Base-by-base conservation (phyloP, 2,797 vertebrate species). In the Nyctibius grandis region DNA sequence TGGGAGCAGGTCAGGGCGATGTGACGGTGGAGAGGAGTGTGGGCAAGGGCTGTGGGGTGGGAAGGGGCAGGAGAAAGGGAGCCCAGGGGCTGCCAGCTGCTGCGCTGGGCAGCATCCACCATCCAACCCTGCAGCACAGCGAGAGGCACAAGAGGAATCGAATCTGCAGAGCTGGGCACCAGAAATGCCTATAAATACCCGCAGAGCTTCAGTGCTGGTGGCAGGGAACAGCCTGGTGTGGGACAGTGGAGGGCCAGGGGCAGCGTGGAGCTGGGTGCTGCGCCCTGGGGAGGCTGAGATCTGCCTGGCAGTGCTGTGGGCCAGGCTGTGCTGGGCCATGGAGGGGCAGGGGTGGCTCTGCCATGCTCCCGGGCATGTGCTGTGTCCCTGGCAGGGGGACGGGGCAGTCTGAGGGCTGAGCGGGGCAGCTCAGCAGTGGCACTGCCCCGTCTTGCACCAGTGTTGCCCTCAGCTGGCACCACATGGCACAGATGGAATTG, bases 181-280 rank as follows among this genome's bases (percentile, higher is more conserved):
- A 92, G 56, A 85, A 94, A 87, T 64, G 50, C 68, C 89, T 93
- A 56, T 77, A 90, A 95, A 95, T 87, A 94, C n/a, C 29, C 44
- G 2, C 85, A 70, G 45, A 84, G 26, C 56, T 91, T 63, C 26
- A 19, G 79, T 20, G 60, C n/a, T 1, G 1, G 45, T 64, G 50
- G 73, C 38, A 60, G 68, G 56, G 48, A 10, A 53, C 42, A 83
- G 78, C 23, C 21, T 75, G 34, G 33, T 8, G 5, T 38, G 60
- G 88, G 36, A 45, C 2, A 8, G 60, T 0, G 3, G 44, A 22
- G 75, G 53, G 12, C 47, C 31, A 36, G 40, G 54, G 36, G 38
- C n/a, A 56, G 20, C 2, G 0, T n/a, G 38, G 44, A 33, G 31
- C 16, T 48, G 34, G n/a, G 64, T 16, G 53, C 50, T 81, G n/a